Evolutionary conservation across 2,113 vertebrate species (phyloP), one percentile per base, ranked within the genome.

Genomic region (Arizona elegans): DNA sequence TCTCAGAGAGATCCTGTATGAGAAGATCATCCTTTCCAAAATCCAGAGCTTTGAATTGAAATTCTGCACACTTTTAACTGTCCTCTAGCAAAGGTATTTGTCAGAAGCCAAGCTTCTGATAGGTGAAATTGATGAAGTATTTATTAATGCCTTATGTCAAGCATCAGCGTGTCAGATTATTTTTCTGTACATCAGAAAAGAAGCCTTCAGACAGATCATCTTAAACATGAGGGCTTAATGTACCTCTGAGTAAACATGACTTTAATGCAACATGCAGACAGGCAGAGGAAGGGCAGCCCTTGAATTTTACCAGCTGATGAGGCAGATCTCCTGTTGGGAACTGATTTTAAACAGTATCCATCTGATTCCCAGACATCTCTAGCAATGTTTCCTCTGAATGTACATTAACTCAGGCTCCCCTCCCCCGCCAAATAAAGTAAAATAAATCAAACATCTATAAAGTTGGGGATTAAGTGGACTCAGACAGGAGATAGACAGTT

Each of bases 391-490:
- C 75, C 91, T 93, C 90, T 85, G 0, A 2, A 92, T 23, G 58
- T n/a, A 15, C 50, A 87, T 29, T 53, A n/a, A 52, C 75, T 21
- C 33, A 43, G 33, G 6, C 13, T 53, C 43, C 26, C 5, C 24
- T 12, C 11, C 29, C 50, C 24, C 24, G 7, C 50, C 91, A 90
- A 91, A 59, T 8, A 12, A 38, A 47, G n/a, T 81, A 90, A 65
- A 87, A 33, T 93, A 96, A 96, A 95, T 89, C n/a, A 95, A 9
- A 7, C 55, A 33, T 94, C 17, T 43, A 70, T 75, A 50, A 93
- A 95, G 93, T 91, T 93, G 94, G 38, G 10, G 47, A 65, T 47
- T 91, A 90, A 96, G 94, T 2, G 0, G 93, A 92, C 94, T 92
- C 93, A 94, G 93, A 89, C 58, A 92, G 95, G 95, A 96, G 91